These are phyloP conservation scores for Semicossyphus pulcher DNA, from an alignment of 2,113 vertebrate species.

Conservation along the genomic window DNA sequence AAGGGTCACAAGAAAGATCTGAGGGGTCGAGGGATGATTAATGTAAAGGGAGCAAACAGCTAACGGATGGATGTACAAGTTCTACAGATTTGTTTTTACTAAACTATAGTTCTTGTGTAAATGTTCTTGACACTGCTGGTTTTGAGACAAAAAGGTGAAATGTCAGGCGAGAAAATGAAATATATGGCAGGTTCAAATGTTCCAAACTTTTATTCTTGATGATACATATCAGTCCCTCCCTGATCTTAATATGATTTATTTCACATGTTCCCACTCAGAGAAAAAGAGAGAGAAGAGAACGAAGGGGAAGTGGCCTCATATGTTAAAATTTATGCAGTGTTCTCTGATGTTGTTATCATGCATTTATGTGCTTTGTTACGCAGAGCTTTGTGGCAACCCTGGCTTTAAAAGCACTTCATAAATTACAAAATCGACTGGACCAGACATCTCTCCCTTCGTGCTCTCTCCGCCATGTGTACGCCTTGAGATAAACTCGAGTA, in stretches of 20 bases:
- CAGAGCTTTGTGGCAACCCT: slow-evolving; percentile 29
- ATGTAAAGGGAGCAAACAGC: too few relatives aligned
- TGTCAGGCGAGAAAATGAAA: background rate
- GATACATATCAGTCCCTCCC: slow-evolving; percentile 7
- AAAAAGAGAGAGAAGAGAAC: background rate
- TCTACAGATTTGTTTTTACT: too few relatives aligned
- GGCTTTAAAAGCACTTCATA: slow-evolving; percentile 49
- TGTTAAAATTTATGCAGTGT: slow-evolving; percentile 41
- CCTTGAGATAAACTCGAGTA: slow-evolving; percentile 65
- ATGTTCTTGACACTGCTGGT: background rate
- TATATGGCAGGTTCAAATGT: background rate
- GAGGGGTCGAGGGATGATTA: too few relatives aligned
- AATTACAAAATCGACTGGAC: slow-evolving; percentile 32
- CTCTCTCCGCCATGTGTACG: slow-evolving; percentile 26
- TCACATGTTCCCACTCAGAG: slow-evolving; percentile 60
- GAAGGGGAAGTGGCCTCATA: slow-evolving; percentile 23
- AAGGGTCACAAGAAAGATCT: too few relatives aligned
- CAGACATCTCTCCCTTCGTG: slow-evolving; percentile 36
- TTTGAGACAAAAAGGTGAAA: background rate
- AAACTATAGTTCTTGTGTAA: background rate
- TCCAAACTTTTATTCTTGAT: background rate
- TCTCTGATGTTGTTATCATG: slow-evolving; percentile 55
- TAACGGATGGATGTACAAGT: too few relatives aligned
- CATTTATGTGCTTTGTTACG: slow-evolving; percentile 57
- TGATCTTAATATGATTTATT: slow-evolving; percentile 16